A percentile compares a stretch with the other conserved stretches of the same genome.
phyloP scores from a whole-genome alignment of 1,140 invertebrate genomes.

The Zaprionus africanus region DNA sequence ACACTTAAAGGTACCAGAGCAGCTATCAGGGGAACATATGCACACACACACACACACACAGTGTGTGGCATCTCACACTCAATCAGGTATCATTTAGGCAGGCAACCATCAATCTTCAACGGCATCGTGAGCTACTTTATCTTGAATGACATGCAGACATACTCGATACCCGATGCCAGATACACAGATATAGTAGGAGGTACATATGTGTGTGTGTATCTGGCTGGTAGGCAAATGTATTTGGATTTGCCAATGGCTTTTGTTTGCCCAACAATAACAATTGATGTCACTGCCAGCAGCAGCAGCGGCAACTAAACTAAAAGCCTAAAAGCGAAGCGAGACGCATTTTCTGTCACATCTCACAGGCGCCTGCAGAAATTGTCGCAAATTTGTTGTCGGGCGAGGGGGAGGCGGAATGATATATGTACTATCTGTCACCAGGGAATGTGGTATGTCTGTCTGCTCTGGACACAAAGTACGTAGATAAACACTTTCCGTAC shows the following conservation, averaged over 20 bases:
- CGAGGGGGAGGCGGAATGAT: conserved; percentile 27
- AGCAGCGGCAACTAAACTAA: conserved; percentile 52
- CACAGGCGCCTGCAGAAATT: conserved; percentile 55
- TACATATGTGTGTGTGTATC: conserved; percentile 13
- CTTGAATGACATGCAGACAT: conserved; percentile 65
- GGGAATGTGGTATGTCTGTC: conserved; percentile 2
- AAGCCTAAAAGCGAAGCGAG: conserved; percentile 36
- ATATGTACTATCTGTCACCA: conserved; percentile 29
- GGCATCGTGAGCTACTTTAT: conserved; percentile 53
- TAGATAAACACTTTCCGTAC: conserved; percentile 40
- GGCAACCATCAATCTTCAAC: conserved; percentile 73
- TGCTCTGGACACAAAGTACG: conserved; percentile 20
- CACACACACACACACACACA: conserved; percentile 10
- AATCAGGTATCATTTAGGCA: conserved; percentile 77
- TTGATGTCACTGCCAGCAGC: conserved; percentile 67
- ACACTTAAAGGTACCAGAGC: conserved; percentile 70
- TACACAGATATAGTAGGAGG: conserved; percentile 9
- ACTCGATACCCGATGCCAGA: conserved; percentile 48
- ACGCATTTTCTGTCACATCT: conserved; percentile 58
- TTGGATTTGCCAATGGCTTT: conserved; percentile 63
- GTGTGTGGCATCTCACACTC: conserved; percentile 49
- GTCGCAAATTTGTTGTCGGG: conserved; percentile 13
- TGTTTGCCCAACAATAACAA: conserved; percentile 79
- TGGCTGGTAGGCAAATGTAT: conserved; percentile 70
- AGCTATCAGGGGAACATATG: conserved; percentile 44